Percentiles rank a stretch among this genome's conserved stretches.
Evolutionary conservation across 2,113 vertebrate genomes (phyloP).

Genomic region (Oophaga pumilio): DNA sequence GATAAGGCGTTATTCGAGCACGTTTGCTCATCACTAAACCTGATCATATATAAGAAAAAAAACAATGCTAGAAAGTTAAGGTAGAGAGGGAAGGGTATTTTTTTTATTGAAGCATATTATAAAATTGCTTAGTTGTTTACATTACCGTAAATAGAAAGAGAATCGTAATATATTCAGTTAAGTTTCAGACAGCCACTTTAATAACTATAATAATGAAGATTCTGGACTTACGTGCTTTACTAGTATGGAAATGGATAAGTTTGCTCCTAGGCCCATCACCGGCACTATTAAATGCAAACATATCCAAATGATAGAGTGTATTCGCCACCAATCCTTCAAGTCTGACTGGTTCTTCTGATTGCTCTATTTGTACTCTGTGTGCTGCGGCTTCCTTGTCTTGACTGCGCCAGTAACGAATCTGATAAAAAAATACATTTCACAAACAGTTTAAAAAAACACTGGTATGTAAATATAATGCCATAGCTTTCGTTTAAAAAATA

Average conservation of each 20-base stretch:
- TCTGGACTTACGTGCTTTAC: constrained; percentile 87
- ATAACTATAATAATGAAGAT: neutral
- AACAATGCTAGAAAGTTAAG: too few species aligned
- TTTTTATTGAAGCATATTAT: too few species aligned
- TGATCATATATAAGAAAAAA: too few species aligned
- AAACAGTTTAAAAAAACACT: neutral
- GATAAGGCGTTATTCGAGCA: too few species aligned
- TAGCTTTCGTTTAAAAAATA: neutral
- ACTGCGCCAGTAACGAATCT: constrained; percentile 90
- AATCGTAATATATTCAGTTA: too few species aligned
- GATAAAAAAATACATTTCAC: constrained; percentile 4
- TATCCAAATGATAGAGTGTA: constrained; percentile 83
- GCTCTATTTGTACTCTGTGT: constrained; percentile 76
- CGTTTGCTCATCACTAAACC: too few species aligned
- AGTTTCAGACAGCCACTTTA: too few species aligned
- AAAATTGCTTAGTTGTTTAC: too few species aligned
- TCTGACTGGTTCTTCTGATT: constrained; percentile 81
- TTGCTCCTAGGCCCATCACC: constrained; percentile 85
- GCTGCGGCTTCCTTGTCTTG: constrained; percentile 83
- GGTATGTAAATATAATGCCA: neutral
- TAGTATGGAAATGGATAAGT: constrained; percentile 76
- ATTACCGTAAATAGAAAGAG: too few species aligned
- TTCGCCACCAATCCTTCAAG: constrained; percentile 84
- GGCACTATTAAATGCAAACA: constrained; percentile 88
- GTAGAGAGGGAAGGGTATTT: too few species aligned